Evolutionary conservation across 2,888 invertebrate genomes (phyloP).

Genomic region (Gasteruption jaculator): DNA sequence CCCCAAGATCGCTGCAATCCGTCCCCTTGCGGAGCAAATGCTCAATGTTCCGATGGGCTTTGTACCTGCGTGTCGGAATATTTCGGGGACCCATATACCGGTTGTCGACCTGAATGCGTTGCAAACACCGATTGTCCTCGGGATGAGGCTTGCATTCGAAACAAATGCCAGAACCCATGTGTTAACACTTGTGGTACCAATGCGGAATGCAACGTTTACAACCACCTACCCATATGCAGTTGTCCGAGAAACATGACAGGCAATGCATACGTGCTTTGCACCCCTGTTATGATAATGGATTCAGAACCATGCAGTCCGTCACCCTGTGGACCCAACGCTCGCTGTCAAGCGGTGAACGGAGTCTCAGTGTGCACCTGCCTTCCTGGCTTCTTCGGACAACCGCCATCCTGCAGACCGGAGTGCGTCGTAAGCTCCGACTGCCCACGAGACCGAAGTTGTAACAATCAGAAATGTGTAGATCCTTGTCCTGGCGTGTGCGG

Average conservation of each 20-base stretch:
- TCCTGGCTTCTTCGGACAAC: constrained; percentile 70
- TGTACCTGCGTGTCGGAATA: constrained; percentile 63
- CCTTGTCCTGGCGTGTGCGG: constrained; percentile 81
- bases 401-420: constrained; percentile 72
- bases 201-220: constrained; percentile 69
- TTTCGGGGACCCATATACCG: constrained; percentile 57
- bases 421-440: constrained; percentile 81
- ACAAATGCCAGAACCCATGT: constrained; percentile 60
- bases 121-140: constrained; percentile 50
- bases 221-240: constrained; percentile 57
- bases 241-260: constrained; percentile 67
- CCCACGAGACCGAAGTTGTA: constrained; percentile 68
- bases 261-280: constrained; percentile 66
- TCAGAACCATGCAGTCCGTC: constrained; percentile 69
- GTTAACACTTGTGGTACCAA: constrained; percentile 69
- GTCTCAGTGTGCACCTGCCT: constrained; percentile 69
- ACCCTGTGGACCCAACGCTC: constrained; percentile 76
- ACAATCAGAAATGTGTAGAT: constrained; percentile 73
- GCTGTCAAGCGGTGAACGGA: constrained; percentile 59
- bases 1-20: constrained; percentile 61
- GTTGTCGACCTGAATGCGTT: constrained; percentile 51
- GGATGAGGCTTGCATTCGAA: constrained; percentile 49
- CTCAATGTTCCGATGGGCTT: constrained; percentile 58
- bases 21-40: constrained; percentile 69
- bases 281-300: constrained; percentile 52